phyloP scores from a whole-genome alignment of 2,888 invertebrate genomes.

The Erebia epiphron region DNA sequence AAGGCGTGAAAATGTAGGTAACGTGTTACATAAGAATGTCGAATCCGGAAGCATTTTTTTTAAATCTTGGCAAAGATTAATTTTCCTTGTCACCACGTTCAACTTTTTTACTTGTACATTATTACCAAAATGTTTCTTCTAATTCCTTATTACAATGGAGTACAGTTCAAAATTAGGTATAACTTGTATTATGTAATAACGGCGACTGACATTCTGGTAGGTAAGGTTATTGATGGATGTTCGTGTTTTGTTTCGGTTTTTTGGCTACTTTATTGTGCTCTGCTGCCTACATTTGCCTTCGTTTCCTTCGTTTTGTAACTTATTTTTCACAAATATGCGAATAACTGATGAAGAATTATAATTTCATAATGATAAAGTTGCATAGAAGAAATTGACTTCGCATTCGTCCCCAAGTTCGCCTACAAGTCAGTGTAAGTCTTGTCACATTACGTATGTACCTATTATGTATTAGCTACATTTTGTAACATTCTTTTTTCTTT shows the following conservation, averaged over 20 bases:
- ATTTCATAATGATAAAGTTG: too few species aligned
- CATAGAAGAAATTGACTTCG: too few species aligned
- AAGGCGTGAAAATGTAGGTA: slow-evolving; percentile 4
- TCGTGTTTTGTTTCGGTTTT: neutral
- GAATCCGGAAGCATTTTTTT: slow-evolving; percentile 8
- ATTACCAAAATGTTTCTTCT: neutral
- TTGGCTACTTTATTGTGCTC: neutral
- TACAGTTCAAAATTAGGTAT: neutral
- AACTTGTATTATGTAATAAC: neutral
- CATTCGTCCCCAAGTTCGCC: too few species aligned
- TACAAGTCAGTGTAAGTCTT: too few species aligned
- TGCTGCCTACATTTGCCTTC: neutral
- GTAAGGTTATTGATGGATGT: slow-evolving; percentile 12
- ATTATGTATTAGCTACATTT: too few species aligned
- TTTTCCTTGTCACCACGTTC: neutral
- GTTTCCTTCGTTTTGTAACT: neutral
- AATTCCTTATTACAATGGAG: neutral
- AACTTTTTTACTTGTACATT: neutral
- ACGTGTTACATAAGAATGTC: neutral
- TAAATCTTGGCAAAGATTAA: neutral
- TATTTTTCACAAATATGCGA: too few species aligned
- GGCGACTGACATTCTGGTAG: slow-evolving; percentile 10
- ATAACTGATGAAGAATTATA: too few species aligned
- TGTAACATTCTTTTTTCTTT: too few species aligned
- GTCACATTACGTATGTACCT: too few species aligned